phyloP scores from a whole-genome alignment of 1,140 invertebrate species.

The Stegodyphus dumicola region DNA sequence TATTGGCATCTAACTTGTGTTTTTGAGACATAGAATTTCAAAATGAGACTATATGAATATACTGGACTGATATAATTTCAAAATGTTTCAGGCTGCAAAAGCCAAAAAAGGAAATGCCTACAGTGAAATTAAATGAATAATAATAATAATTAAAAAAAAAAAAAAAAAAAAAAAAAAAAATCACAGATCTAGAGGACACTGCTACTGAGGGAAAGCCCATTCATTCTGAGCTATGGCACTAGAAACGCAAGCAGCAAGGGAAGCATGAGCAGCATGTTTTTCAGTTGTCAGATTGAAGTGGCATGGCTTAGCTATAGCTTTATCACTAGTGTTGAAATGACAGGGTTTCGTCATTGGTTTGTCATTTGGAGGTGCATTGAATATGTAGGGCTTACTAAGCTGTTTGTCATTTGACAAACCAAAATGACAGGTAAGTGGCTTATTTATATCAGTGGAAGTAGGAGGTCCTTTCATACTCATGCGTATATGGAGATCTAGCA shows the following conservation, averaged over 20 bases:
- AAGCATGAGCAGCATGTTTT: conserved; percentile 45
- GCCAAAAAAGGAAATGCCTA: neutral
- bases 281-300: conserved; percentile 45
- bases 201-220: conserved; percentile 54
- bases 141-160: conserved; percentile 2
- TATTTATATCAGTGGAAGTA: conserved; percentile 7
- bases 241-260: conserved; percentile 51
- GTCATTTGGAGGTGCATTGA: conserved; percentile 19
- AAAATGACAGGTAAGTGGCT: conserved; percentile 38
- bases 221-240: conserved; percentile 60
- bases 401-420: conserved; percentile 40
- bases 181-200: neutral
- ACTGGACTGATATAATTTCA: neutral
- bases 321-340: conserved; percentile 34
- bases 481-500: conserved; percentile 76
- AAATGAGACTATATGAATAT: neutral
- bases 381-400: conserved; percentile 33
- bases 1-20: neutral
- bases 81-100: neutral
- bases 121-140: neutral
- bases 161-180: conserved; percentile 2
- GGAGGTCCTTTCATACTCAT: conserved; percentile 36
- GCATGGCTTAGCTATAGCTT: conserved; percentile 56
- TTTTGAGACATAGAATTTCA: neutral
- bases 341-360: neutral